Percentiles rank a stretch among this genome's conserved stretches.
Evolutionary conservation across 2,797 vertebrate species (phyloP).

Genomic region (Aplochiton taeniatus): DNA sequence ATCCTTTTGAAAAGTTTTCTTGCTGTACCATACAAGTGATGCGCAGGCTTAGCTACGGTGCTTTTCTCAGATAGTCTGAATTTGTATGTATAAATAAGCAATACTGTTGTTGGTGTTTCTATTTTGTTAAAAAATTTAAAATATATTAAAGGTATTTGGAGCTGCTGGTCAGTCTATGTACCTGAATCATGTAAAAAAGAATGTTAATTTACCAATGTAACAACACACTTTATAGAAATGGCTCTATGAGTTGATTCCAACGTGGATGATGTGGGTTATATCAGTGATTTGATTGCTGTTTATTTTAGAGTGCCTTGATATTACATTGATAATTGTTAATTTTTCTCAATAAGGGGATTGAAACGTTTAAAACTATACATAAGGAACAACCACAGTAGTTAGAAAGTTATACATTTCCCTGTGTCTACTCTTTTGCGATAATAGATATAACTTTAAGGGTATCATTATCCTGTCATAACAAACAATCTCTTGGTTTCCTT

Average conservation of each 20-base stretch:
- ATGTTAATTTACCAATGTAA: slow-evolving; percentile 42
- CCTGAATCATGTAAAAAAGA: slow-evolving; percentile 63
- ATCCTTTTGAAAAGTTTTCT: neutral
- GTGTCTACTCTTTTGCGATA: too few relatives aligned
- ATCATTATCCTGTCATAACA: too few relatives aligned
- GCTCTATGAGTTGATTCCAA: slow-evolving; percentile 48
- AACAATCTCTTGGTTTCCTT: too few relatives aligned
- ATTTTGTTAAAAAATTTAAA: slow-evolving; percentile 54
- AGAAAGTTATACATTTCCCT: too few relatives aligned
- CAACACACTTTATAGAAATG: slow-evolving; percentile 42
- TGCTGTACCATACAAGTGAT: too few relatives aligned
- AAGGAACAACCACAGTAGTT: too few relatives aligned
- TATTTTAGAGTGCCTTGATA: neutral
- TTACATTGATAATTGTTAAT: too few relatives aligned
- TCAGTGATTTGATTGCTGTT: slow-evolving; percentile 45
- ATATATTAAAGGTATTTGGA: slow-evolving; percentile 73
- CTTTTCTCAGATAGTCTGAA: slow-evolving; percentile 36
- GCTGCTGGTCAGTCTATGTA: slow-evolving; percentile 85
- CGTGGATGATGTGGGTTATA: slow-evolving; percentile 43
- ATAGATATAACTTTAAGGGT: too few relatives aligned
- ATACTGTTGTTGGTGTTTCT: slow-evolving; percentile 48
- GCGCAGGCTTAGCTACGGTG: neutral
- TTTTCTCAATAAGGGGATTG: too few relatives aligned
- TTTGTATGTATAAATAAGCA: slow-evolving; percentile 34
- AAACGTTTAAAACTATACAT: too few relatives aligned